Conservation (phyloP, 2,888 invertebrate species). For the Philhelius pedissequus region DNA sequence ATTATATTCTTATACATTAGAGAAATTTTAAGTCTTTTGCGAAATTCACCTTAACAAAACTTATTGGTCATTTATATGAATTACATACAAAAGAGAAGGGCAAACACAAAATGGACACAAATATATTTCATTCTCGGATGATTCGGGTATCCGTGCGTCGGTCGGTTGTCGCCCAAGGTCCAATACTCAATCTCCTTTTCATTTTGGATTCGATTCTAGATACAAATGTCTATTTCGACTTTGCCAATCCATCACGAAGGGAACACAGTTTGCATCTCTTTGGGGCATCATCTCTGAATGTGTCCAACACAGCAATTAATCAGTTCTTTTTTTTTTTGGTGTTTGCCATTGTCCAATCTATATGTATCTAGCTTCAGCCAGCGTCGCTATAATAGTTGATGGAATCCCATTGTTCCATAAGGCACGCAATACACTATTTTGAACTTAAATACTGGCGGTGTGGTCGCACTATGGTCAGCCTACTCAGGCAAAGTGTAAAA, state of each 20-base stretch:
- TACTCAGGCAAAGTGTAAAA: conserved; percentile 48
- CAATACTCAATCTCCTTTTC: conserved; percentile 66
- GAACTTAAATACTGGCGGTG: conserved; percentile 10
- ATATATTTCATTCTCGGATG: conserved; percentile 14
- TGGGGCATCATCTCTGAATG: conserved; percentile 63
- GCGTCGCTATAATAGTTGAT: conserved; percentile 38
- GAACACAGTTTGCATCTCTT: conserved; percentile 65
- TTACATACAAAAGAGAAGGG: conserved; percentile 34
- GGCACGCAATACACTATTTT: conserved; percentile 21
- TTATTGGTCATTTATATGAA: conserved; percentile 29
- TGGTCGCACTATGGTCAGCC: conserved; percentile 48
- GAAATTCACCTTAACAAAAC: background rate
- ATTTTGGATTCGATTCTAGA: conserved; percentile 65
- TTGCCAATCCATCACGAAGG: conserved; percentile 67
- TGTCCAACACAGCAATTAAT: conserved; percentile 64
- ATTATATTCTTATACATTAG: too few relatives aligned
- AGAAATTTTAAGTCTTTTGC: too few relatives aligned
- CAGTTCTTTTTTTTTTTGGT: conserved; percentile 41
- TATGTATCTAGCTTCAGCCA: background rate
- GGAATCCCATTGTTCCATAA: conserved; percentile 48
- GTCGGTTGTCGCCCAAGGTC: conserved; percentile 57
- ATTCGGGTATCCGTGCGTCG: conserved; percentile 49
- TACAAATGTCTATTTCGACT: conserved; percentile 70
- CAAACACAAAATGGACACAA: background rate
- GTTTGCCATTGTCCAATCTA: background rate